These are phyloP conservation scores for Drosophila orosa DNA, from an alignment of 1,140 invertebrate species.

Conservation along the genomic window DNA sequence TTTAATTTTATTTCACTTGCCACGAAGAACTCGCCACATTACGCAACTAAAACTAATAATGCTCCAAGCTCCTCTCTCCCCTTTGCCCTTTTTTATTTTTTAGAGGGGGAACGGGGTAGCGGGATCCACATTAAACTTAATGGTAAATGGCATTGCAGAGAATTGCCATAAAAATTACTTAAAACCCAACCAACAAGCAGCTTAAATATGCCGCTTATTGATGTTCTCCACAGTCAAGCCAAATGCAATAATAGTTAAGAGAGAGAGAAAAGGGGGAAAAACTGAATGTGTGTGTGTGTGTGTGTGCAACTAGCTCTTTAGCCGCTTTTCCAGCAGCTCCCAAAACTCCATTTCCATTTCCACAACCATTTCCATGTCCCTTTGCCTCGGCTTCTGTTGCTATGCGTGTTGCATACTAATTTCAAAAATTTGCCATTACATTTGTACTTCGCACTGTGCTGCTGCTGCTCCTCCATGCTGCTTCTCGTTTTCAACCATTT, in stretches of 20 bases:
- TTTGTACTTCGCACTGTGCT: conserved; percentile 68
- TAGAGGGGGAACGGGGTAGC: neutral
- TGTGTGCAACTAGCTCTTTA: conserved; percentile 34
- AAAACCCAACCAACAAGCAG: conserved; percentile 71
- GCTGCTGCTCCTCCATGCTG: conserved; percentile 24
- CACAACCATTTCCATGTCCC: conserved; percentile 23
- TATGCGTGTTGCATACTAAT: conserved; percentile 78
- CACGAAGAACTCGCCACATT: conserved; percentile 21
- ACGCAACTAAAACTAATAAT: conserved; percentile 45
- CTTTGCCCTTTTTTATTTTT: neutral
- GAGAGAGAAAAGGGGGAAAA: conserved; percentile 13
- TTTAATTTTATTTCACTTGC: conserved; percentile 20
- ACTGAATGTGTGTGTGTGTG: conserved; percentile 6
- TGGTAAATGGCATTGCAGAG: conserved; percentile 51
- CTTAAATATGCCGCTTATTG: conserved; percentile 74
- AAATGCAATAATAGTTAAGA: conserved; percentile 50
- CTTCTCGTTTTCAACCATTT: conserved; percentile 7
- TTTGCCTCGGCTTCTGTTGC: conserved; percentile 31
- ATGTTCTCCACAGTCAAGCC: conserved; percentile 42
- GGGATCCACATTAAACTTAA: conserved; percentile 30
- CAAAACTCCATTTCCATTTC: conserved; percentile 21
- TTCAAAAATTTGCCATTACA: conserved; percentile 79
- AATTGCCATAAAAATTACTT: conserved; percentile 75
- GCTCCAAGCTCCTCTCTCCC: neutral
- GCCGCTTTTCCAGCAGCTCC: conserved; percentile 37